Conservation (phyloP, 2,888 invertebrate genomes). For the Loripinus fragilis region DNA sequence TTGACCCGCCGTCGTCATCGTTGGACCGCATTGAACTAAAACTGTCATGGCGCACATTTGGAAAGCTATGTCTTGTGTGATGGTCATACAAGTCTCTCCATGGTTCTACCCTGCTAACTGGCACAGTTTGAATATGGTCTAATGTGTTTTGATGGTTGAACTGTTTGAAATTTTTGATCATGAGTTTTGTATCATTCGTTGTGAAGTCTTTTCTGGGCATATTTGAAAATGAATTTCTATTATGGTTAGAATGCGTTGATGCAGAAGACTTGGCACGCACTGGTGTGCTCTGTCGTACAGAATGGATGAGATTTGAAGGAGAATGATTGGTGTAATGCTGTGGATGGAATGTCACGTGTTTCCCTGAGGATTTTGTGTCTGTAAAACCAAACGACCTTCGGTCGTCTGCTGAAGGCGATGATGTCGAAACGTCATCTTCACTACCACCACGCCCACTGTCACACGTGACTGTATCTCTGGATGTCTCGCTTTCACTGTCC, state of each 20-base stretch:
- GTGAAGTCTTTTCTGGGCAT: not conserved
- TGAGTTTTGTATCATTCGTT: conserved; percentile 34
- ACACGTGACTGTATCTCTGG: conserved; percentile 64
- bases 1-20: conserved; percentile 74
- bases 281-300: conserved; percentile 40
- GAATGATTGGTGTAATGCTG: conserved; percentile 22
- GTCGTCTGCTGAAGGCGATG: conserved; percentile 53
- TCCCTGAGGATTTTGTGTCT: conserved; percentile 30
- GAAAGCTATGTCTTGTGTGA: conserved; percentile 7
- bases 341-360: conserved; percentile 36
- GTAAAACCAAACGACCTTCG: conserved; percentile 39
- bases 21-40: conserved; percentile 64
- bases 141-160: conserved; percentile 11
- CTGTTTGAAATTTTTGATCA: conserved; percentile 36
- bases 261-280: conserved; percentile 12
- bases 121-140: conserved; percentile 23
- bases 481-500: conserved; percentile 65
- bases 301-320: conserved; percentile 4
- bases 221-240: not conserved
- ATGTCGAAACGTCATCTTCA: conserved; percentile 64
- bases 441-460: conserved; percentile 68
- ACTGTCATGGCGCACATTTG: conserved; percentile 55
- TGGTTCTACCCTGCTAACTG: conserved; percentile 23
- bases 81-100: conserved; percentile 47
- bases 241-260: not conserved